phyloP scores from a whole-genome alignment of 2,888 invertebrate genomes.

The Pristionchus entomophagus region DNA sequence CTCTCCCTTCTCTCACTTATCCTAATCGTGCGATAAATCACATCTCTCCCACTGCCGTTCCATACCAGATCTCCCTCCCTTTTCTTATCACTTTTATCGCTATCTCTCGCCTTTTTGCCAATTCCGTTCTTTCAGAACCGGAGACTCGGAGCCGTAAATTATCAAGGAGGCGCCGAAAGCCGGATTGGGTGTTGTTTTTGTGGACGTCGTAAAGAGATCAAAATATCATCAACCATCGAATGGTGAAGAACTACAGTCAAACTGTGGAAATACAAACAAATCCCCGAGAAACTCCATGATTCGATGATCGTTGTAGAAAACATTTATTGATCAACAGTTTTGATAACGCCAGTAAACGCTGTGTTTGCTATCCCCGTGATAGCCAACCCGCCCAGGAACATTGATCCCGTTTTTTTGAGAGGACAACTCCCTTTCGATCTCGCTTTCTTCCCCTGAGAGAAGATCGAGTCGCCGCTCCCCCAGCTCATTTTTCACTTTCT shows the following conservation, averaged over 20 bases:
- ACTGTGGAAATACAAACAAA: no score
- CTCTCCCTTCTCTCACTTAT: neutral
- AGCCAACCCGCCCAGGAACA: neutral
- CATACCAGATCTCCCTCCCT: neutral
- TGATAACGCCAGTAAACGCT: no score
- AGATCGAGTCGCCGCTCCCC: neutral
- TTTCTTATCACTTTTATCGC: conserved; percentile 17
- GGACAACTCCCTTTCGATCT: conserved; percentile 24
- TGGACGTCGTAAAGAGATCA: no score
- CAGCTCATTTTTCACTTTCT: neutral
- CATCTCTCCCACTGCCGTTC: neutral
- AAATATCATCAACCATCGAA: no score
- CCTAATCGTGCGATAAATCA: neutral
- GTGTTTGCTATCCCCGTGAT: neutral
- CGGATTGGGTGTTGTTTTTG: neutral
- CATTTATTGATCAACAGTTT: no score
- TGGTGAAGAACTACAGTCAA: no score
- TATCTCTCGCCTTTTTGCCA: neutral
- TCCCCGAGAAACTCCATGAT: no score
- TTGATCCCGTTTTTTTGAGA: conserved; percentile 5
- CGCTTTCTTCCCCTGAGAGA: neutral
- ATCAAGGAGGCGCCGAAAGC: neutral
- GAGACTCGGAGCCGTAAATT: neutral
- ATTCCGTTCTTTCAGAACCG: neutral
- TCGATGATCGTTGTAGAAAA: no score